Percentiles rank a stretch among this genome's conserved stretches.
phyloP scores from a whole-genome alignment of 2,113 vertebrate genomes.

The Scopus umbretta region DNA sequence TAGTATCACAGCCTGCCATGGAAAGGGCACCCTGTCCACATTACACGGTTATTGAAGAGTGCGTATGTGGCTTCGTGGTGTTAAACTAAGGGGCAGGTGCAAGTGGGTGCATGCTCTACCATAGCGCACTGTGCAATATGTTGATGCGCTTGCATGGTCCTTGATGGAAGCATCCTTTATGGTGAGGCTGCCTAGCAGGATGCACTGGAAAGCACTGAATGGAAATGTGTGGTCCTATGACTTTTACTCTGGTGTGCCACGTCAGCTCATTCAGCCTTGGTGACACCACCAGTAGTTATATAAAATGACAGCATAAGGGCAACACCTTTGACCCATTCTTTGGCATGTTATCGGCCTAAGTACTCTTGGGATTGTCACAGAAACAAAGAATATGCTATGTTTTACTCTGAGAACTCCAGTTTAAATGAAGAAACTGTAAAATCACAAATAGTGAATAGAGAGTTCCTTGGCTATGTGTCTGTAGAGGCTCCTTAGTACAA shows the following conservation, averaged over 20 bases:
- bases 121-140: not conserved
- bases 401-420: not conserved
- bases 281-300: not conserved
- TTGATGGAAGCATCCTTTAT: not conserved
- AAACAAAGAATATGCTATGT: not conserved
- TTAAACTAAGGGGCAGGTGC: not conserved
- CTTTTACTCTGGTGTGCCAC: not conserved
- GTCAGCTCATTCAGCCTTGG: not conserved
- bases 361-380: not conserved
- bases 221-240: not conserved
- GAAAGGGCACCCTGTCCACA: not conserved
- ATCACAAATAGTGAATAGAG: not conserved
- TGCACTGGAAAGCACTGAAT: not conserved
- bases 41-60: not conserved
- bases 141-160: not conserved
- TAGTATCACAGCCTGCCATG: not conserved
- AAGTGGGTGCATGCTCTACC: not conserved
- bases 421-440: constrained; percentile 1
- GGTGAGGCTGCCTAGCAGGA: not conserved
- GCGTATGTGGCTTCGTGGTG: not conserved
- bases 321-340: not conserved
- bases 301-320: not conserved
- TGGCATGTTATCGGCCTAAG: not conserved
- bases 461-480: constrained; percentile 4
- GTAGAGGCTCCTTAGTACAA: constrained; percentile 23